phyloP scores from a whole-genome alignment of 2,797 vertebrate species.

The Pseudochirops cupreus region DNA sequence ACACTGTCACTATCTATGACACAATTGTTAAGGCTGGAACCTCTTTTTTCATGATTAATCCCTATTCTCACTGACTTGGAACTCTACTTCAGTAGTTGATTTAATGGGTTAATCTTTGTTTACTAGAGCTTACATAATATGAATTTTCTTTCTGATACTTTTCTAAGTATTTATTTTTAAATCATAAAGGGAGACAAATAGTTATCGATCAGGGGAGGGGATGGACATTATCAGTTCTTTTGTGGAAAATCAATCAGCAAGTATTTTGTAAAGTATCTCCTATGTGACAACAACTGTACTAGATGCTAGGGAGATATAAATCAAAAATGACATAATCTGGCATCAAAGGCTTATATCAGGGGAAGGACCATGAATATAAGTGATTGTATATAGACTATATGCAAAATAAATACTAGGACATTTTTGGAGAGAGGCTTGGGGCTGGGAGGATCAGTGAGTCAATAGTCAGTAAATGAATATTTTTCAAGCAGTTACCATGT shows the following conservation, averaged over 20 bases:
- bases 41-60: constrained; percentile 67
- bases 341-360: not conserved
- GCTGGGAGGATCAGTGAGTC: not conserved
- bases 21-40: constrained; percentile 73
- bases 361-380: not conserved
- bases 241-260: not conserved
- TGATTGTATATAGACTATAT: not conserved
- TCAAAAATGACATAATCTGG: not conserved
- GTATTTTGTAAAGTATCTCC: not conserved
- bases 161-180: constrained; percentile 7
- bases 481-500: not conserved
- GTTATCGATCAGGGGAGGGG: constrained; percentile 16
- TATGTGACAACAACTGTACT: not conserved
- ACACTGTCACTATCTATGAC: constrained; percentile 72
- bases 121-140: constrained; percentile 21
- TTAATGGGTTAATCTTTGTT: constrained; percentile 45
- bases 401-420: not conserved
- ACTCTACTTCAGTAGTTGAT: constrained; percentile 51
- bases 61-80: constrained; percentile 48
- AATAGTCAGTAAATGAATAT: not conserved
- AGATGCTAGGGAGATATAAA: not conserved
- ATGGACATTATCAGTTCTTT: not conserved
- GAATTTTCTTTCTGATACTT: constrained; percentile 6
- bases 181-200: constrained; percentile 15
- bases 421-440: not conserved